Conservation (phyloP, 2,888 invertebrate species). For the Vesta saturnalis region DNA sequence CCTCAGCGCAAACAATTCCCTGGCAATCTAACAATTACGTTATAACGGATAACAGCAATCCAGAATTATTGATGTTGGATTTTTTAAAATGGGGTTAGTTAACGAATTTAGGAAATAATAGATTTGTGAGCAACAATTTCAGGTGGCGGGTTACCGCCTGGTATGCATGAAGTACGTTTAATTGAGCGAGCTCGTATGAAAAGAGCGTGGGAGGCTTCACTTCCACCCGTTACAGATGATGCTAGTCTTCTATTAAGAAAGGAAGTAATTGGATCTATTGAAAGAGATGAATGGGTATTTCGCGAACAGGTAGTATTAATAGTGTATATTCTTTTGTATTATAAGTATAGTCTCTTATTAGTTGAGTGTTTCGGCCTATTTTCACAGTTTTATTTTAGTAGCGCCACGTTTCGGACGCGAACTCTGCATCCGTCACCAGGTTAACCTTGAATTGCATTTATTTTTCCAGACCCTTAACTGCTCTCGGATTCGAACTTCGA, state of each 20-base stretch:
- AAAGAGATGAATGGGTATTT: constrained; percentile 84
- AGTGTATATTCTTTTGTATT: neutral
- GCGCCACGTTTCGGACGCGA: too few species aligned
- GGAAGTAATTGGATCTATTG: constrained; percentile 79
- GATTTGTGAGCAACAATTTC: neutral
- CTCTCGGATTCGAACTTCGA: too few species aligned
- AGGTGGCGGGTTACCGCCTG: constrained; percentile 71
- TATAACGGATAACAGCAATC: constrained; percentile 63
- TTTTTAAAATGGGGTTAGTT: constrained; percentile 59
- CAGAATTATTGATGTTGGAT: constrained; percentile 74
- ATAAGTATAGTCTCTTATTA: too few species aligned
- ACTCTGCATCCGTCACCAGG: too few species aligned
- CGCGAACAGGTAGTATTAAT: constrained; percentile 71
- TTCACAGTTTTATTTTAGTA: too few species aligned
- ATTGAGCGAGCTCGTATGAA: constrained; percentile 76
- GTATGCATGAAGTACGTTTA: constrained; percentile 69
- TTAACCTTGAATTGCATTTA: too few species aligned
- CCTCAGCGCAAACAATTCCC: constrained; percentile 79
- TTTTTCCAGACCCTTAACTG: too few species aligned
- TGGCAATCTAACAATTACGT: constrained; percentile 76
- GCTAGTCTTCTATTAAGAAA: constrained; percentile 69
- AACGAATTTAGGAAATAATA: neutral
- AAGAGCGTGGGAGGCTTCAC: constrained; percentile 69
- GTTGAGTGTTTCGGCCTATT: too few species aligned
- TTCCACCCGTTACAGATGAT: constrained; percentile 66